Percentiles rank a stretch among this genome's conserved stretches.
Conservation (phyloP, 2,888 invertebrate species). For the Protophormia terraenovae region DNA sequence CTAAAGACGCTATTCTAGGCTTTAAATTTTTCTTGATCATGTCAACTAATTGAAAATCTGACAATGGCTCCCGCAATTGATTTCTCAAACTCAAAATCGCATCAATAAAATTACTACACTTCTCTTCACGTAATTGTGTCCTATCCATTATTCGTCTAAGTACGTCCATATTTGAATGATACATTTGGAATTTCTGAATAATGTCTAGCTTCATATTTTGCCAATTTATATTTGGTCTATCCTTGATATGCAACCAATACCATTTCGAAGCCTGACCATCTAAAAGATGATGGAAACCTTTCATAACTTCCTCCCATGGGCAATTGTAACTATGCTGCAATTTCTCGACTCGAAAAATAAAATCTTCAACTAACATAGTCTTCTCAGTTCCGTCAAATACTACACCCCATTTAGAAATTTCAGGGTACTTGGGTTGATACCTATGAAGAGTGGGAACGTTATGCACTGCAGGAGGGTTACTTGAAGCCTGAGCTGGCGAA, state of each 20-base stretch:
- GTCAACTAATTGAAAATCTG: constrained; percentile 10
- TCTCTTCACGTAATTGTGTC: neutral
- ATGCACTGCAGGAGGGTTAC: too few relatives aligned
- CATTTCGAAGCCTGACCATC: neutral
- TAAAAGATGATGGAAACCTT: constrained; percentile 17
- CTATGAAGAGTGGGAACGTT: too few relatives aligned
- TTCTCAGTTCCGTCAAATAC: too few relatives aligned
- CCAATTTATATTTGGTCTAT: neutral
- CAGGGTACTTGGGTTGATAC: too few relatives aligned
- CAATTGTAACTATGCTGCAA: neutral
- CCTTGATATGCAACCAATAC: constrained; percentile 7
- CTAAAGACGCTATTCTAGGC: neutral
- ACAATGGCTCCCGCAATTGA: neutral
- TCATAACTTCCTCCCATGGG: neutral
- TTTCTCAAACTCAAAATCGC: constrained; percentile 2
- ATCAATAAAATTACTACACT: constrained; percentile 8
- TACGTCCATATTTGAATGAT: constrained; percentile 1
- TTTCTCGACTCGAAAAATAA: constrained; percentile 10
- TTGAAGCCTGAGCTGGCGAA: too few relatives aligned
- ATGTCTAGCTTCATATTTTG: neutral
- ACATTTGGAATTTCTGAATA: neutral
- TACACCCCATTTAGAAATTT: too few relatives aligned
- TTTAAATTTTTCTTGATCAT: neutral
- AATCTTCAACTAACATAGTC: constrained; percentile 22
- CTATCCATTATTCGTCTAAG: constrained; percentile 22